Percentiles rank a stretch among this genome's conserved stretches.
These are phyloP conservation scores for Cactoblastis cactorum DNA, from an alignment of 2,888 invertebrate species.

Conservation along the genomic window DNA sequence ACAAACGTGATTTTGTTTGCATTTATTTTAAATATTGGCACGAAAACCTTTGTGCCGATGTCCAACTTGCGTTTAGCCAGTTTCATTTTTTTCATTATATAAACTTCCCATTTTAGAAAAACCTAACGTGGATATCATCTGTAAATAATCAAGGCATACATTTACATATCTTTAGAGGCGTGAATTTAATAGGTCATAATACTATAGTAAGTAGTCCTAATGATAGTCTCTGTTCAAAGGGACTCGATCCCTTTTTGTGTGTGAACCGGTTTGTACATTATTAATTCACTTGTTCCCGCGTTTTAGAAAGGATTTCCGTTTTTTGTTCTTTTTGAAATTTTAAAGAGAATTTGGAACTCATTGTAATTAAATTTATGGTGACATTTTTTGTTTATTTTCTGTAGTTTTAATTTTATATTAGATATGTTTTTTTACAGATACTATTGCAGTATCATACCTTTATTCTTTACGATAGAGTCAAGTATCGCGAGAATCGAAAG, in stretches of 20 bases:
- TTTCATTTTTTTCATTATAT: no score
- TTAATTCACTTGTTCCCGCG: constrained; percentile 23
- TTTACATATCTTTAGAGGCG: constrained; percentile 29
- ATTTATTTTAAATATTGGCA: no score
- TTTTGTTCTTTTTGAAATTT: constrained; percentile 1
- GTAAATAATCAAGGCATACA: constrained; percentile 20
- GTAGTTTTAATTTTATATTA: no score
- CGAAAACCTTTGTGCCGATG: no score
- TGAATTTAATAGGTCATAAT: constrained; percentile 62
- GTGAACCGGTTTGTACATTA: constrained; percentile 40
- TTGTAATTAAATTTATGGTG: not conserved
- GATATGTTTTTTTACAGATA: no score
- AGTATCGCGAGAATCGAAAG: no score
- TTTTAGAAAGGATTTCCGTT: constrained; percentile 12
- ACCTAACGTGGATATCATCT: constrained; percentile 20
- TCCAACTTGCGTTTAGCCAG: no score
- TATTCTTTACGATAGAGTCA: no score
- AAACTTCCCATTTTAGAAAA: not conserved
- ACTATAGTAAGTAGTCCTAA: constrained; percentile 63
- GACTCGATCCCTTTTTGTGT: constrained; percentile 35
- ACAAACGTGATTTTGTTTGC: no score
- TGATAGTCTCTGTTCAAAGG: constrained; percentile 44
- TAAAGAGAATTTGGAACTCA: constrained; percentile 4
- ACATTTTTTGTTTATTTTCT: not conserved
- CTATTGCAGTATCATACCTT: no score